Conservation (phyloP, 2,797 vertebrate species). For the Meda fulgida region DNA sequence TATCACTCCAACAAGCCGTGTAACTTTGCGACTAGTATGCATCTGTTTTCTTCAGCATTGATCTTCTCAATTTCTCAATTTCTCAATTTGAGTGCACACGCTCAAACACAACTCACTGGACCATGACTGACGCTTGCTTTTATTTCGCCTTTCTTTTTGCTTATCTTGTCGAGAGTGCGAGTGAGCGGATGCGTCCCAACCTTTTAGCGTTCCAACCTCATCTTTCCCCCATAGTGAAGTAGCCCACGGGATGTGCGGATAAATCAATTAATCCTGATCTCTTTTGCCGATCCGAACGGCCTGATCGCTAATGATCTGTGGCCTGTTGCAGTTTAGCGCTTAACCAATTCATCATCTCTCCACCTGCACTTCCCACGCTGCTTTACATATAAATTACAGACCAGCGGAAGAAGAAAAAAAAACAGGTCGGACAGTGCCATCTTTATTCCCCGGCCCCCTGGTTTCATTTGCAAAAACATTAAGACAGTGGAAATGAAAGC, state of each 20-base stretch:
- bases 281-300: slow-evolving; percentile 62
- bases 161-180: neutral
- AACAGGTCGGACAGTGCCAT: slow-evolving; percentile 30
- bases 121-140: slow-evolving; percentile 46
- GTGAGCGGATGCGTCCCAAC: neutral
- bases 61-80: slow-evolving; percentile 33
- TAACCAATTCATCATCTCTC: slow-evolving; percentile 66
- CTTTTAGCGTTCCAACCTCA: slow-evolving; percentile 48
- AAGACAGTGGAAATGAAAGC: slow-evolving; percentile 38
- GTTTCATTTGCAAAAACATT: slow-evolving; percentile 49
- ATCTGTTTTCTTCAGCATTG: slow-evolving; percentile 24
- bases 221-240: slow-evolving; percentile 59
- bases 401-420: neutral
- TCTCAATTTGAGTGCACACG: slow-evolving; percentile 22
- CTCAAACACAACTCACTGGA: slow-evolving; percentile 58
- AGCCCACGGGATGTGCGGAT: slow-evolving; percentile 49
- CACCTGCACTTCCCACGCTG: slow-evolving; percentile 55
- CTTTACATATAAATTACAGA: slow-evolving; percentile 63
- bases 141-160: slow-evolving; percentile 46
- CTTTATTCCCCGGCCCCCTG: slow-evolving; percentile 47
- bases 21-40: slow-evolving; percentile 27
- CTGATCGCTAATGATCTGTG: slow-evolving; percentile 67
- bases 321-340: slow-evolving; percentile 61
- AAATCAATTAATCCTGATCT: slow-evolving; percentile 68
- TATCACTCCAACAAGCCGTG: slow-evolving; percentile 43